These are phyloP conservation scores for Trematocara stigmaticum DNA, from an alignment of 2,113 vertebrate genomes.

Conservation along the genomic window DNA sequence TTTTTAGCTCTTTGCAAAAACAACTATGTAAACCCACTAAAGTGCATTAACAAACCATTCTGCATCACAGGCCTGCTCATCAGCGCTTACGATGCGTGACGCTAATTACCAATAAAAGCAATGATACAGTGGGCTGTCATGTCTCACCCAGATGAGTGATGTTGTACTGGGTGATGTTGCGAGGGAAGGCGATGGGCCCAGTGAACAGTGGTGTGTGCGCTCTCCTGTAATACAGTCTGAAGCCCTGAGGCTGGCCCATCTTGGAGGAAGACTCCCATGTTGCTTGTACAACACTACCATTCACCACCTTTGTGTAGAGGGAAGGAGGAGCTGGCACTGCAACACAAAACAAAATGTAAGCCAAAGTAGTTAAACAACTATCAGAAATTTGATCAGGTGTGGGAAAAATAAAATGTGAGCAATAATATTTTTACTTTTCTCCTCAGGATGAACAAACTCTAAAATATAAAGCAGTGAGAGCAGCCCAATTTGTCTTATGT, in stretches of 20 bases:
- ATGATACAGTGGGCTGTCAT: neutral
- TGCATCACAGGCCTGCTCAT: neutral
- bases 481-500: neutral
- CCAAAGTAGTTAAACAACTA: neutral
- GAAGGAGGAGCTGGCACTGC: conserved; percentile 87
- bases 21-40: neutral
- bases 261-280: conserved; percentile 88
- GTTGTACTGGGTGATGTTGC: conserved; percentile 84
- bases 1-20: neutral
- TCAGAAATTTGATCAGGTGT: neutral
- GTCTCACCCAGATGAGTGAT: conserved; percentile 89
- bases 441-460: neutral
- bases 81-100: neutral
- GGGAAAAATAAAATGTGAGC: neutral
- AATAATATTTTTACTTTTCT: neutral
- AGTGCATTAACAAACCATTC: neutral
- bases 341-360: conserved; percentile 22
- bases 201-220: conserved; percentile 79
- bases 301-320: conserved; percentile 84
- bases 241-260: conserved; percentile 86
- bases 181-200: conserved; percentile 83
- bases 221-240: conserved; percentile 89
- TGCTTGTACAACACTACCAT: conserved; percentile 81
- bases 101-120: neutral
- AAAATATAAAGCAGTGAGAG: neutral